Evolutionary conservation across 2,888 invertebrate species (phyloP), one percentile per base, ranked within the genome.

Genomic region (Conchocele bisecta): DNA sequence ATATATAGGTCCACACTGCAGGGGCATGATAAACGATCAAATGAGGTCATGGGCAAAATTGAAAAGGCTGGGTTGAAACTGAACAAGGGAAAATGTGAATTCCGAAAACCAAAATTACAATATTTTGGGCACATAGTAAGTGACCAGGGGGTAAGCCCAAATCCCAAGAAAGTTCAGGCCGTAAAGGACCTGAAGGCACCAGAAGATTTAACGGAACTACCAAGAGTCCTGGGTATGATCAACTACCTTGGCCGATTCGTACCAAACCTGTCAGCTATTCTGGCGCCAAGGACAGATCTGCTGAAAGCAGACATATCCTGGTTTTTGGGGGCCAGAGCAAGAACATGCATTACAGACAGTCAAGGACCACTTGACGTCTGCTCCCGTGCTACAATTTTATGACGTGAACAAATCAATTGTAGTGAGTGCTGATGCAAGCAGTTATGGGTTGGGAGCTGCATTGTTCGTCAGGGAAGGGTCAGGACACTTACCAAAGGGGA

Each of bases 401-500:
- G 76, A 83, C 37, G n/a, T n/a, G n/a, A n/a, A n/a, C n/a, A 75
- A 79, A 48, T 69, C 81, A 17, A 72, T 72, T 13, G 48, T 75
- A 3, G 80, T 84, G 5, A 75, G 75, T 50, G 79, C 79, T 1
- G 82, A 82, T 29, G 67, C 79, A 0, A 79, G 74, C 20, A 74
- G 72, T 26, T 83, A 68, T 57, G 75, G 83, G 9, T 13, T 82
- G 20, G 83, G 81, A 24, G 83, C 48, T 15, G 81, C 66, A 0
- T 54, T 82, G 3, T 57, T 72, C 13, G 78, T 74, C 28, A 9
- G 53, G n/a, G 71, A 75, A 20, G 73, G 63, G 0, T 41, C n/a
- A 26, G 81, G 9, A 81, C 75, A 29, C 64, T 81, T 1, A 75
- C 79, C 5, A 41, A 44, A 11, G n/a, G 66, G 0, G 79, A 82